phyloP scores from a whole-genome alignment of 2,797 vertebrate species.

The Cirrhinus molitorella region DNA sequence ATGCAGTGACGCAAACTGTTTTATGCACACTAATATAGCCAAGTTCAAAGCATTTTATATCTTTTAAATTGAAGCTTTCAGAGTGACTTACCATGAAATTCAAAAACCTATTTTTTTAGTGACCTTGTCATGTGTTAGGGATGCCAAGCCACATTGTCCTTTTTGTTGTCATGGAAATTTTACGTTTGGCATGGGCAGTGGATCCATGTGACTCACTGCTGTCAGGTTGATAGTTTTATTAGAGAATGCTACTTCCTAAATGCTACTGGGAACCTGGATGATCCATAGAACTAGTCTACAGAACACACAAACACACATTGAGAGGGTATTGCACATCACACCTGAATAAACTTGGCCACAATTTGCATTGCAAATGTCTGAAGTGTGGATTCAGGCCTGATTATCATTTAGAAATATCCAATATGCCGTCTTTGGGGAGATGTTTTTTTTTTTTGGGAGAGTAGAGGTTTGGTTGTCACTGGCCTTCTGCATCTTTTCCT shows the following conservation, averaged over 20 bases:
- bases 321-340: neutral
- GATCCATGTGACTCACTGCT: conserved; percentile 3
- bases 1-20: neutral
- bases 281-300: neutral
- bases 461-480: conserved; percentile 9
- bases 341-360: conserved; percentile 6
- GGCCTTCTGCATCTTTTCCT: conserved; percentile 53
- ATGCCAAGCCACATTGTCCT: neutral
- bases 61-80: neutral
- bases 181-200: neutral
- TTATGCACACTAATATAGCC: neutral
- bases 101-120: neutral
- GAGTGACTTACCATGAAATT: neutral
- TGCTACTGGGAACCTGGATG: conserved; percentile 10
- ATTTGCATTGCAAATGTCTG: conserved; percentile 71
- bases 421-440: conserved; percentile 37
- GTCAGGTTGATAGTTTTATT: conserved; percentile 27
- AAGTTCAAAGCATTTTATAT: neutral
- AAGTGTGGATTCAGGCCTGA: conserved; percentile 20
- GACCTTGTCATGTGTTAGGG: neutral
- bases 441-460: neutral
- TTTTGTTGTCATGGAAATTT: neutral
- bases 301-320: neutral
- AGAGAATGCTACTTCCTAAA: conserved; percentile 36
- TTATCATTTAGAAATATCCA: conserved; percentile 53